A percentile compares a stretch with the other conserved stretches of the same genome.
Conservation (phyloP, 2,888 invertebrate species). For the Bombyx huttoni region DNA sequence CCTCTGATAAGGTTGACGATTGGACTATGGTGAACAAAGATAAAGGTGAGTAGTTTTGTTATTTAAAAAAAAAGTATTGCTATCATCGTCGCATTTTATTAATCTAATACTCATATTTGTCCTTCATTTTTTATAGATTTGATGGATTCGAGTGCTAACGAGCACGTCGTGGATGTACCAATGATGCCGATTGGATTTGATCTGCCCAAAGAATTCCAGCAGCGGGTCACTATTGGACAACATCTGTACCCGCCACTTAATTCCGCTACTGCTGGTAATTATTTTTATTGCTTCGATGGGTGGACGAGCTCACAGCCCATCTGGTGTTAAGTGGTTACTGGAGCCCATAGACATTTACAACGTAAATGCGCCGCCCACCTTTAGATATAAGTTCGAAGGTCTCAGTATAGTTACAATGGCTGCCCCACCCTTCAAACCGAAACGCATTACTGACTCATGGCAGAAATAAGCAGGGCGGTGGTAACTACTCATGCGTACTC, state of each 20-base stretch:
- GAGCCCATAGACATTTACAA: no score
- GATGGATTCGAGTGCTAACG: slow-evolving; percentile 23
- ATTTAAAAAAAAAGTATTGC: not conserved
- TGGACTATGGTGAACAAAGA: slow-evolving; percentile 56
- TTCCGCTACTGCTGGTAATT: slow-evolving; percentile 45
- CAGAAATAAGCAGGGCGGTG: no score
- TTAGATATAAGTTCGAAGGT: no score
- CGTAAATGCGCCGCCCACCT: no score
- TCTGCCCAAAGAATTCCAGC: slow-evolving; percentile 40
- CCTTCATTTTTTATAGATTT: slow-evolving; percentile 24
- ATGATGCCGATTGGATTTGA: slow-evolving; percentile 35
- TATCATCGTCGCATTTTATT: not conserved
- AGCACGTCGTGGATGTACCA: slow-evolving; percentile 14
- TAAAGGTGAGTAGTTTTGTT: slow-evolving; percentile 29
- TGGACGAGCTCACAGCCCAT: no score
- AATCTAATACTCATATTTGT: not conserved
- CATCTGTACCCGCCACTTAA: slow-evolving; percentile 48
- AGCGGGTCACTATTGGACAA: slow-evolving; percentile 29
- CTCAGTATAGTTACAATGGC: no score
- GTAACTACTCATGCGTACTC: no score
- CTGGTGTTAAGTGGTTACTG: no score
- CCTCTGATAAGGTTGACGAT: slow-evolving; percentile 41
- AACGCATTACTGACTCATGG: no score
- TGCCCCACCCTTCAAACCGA: no score
- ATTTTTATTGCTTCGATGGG: no score